Conservation (phyloP, 2,888 invertebrate species). For the Mimachlamys varia region DNA sequence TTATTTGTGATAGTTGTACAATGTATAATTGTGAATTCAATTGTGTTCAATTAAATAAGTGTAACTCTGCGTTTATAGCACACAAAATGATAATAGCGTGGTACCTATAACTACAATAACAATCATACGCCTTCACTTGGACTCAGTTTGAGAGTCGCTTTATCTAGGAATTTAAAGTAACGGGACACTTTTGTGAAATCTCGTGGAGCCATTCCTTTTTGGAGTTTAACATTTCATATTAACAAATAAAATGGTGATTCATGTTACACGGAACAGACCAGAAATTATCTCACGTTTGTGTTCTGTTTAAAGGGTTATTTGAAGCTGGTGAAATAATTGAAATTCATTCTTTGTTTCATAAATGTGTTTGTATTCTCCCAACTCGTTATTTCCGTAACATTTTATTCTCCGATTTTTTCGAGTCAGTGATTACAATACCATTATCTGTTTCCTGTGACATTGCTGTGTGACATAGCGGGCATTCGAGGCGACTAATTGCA, state of each 20-base stretch:
- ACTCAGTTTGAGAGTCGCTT: neutral
- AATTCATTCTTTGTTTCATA: neutral
- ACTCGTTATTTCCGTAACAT: neutral
- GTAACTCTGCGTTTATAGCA: neutral
- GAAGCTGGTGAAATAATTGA: neutral
- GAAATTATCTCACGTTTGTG: neutral
- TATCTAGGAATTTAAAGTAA: neutral
- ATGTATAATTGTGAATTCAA: too few relatives aligned
- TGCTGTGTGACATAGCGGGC: neutral
- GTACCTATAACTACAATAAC: neutral
- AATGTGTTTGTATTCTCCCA: neutral
- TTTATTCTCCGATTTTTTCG: neutral
- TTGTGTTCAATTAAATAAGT: neutral
- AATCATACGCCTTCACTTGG: neutral
- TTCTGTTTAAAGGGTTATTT: neutral
- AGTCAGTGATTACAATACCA: neutral
- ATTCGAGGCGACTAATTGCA: conserved; percentile 14
- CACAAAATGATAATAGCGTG: neutral
- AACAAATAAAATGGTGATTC: neutral
- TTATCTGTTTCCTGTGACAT: conserved; percentile 18
- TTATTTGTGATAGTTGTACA: too few relatives aligned
- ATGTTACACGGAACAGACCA: neutral
- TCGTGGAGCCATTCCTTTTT: neutral
- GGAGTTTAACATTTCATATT: neutral
- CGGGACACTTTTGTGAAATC: neutral